Evolutionary conservation across 2,888 invertebrate genomes (phyloP).

Genomic region (Toxonevra muliebris): DNA sequence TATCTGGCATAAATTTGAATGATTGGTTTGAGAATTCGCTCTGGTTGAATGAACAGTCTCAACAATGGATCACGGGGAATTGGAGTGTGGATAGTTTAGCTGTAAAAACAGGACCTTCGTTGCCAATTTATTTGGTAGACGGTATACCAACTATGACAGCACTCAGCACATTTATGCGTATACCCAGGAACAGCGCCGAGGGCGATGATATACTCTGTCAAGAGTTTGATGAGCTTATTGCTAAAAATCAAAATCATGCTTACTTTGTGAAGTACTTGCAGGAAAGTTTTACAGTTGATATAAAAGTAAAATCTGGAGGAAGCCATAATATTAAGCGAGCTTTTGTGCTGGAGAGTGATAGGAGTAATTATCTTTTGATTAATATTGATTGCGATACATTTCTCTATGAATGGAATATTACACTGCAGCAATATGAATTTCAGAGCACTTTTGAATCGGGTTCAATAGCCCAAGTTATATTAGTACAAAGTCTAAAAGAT

Average conservation of each 20-base stretch:
- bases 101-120: slow-evolving; percentile 38
- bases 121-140: slow-evolving; percentile 13
- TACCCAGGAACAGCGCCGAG: slow-evolving; percentile 8
- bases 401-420: slow-evolving; percentile 63
- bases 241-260: slow-evolving; percentile 21
- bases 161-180: slow-evolving; percentile 16
- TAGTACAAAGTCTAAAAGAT: slow-evolving; percentile 46
- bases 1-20: slow-evolving; percentile 64
- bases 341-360: background rate
- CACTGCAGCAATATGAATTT: slow-evolving; percentile 47
- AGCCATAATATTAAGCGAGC: background rate
- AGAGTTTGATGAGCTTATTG: slow-evolving; percentile 35
- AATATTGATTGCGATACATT: slow-evolving; percentile 64
- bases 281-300: slow-evolving; percentile 47
- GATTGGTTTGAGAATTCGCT: slow-evolving; percentile 65
- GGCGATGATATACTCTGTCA: slow-evolving; percentile 45
- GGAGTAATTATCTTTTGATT: slow-evolving; percentile 48
- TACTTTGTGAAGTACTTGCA: slow-evolving; percentile 66
- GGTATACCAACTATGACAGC: background rate
- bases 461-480: slow-evolving; percentile 64
- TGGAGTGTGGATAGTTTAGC: slow-evolving; percentile 62
- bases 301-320: slow-evolving; percentile 22
- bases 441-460: slow-evolving; percentile 64
- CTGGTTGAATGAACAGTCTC: slow-evolving; percentile 50
- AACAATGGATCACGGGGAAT: slow-evolving; percentile 65